Evolutionary conservation across 2,797 vertebrate genomes (phyloP).

Genomic region (Acanthurus tractus): DNA sequence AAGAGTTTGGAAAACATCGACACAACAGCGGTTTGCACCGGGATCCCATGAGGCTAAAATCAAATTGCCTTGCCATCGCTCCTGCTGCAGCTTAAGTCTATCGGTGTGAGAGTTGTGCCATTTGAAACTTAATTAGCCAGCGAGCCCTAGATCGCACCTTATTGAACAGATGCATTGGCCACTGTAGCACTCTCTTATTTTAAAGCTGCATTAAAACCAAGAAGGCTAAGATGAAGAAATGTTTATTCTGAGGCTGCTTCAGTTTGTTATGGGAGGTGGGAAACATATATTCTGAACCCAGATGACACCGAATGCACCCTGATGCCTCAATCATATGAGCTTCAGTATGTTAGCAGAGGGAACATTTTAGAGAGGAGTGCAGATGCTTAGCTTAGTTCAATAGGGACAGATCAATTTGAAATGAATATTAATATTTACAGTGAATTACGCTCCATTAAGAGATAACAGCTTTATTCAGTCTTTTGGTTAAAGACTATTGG

Average conservation of each 20-base stretch:
- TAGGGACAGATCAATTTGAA: background rate
- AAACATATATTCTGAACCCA: background rate
- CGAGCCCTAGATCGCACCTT: slow-evolving; percentile 11
- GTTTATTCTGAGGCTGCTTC: background rate
- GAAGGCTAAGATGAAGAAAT: background rate
- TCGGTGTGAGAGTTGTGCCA: slow-evolving; percentile 1
- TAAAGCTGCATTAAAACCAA: background rate
- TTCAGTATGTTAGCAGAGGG: background rate
- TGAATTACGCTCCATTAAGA: background rate
- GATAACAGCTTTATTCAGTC: background rate
- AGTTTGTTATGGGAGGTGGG: background rate
- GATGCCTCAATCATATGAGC: background rate
- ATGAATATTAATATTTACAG: background rate
- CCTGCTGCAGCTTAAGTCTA: slow-evolving; percentile 5
- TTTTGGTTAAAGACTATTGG: slow-evolving; percentile 2
- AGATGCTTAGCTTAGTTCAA: background rate
- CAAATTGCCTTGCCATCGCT: slow-evolving; percentile 27
- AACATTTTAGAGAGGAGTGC: background rate
- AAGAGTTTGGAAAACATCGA: slow-evolving; percentile 23
- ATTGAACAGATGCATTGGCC: slow-evolving; percentile 4
- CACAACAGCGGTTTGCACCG: slow-evolving; percentile 1
- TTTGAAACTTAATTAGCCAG: slow-evolving; percentile 37
- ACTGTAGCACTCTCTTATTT: slow-evolving; percentile 20
- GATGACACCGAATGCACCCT: background rate
- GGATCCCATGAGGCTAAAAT: slow-evolving; percentile 23